These are phyloP conservation scores for Glyptemys insculpta DNA, from an alignment of 2,797 vertebrate species.

Conservation along the genomic window DNA sequence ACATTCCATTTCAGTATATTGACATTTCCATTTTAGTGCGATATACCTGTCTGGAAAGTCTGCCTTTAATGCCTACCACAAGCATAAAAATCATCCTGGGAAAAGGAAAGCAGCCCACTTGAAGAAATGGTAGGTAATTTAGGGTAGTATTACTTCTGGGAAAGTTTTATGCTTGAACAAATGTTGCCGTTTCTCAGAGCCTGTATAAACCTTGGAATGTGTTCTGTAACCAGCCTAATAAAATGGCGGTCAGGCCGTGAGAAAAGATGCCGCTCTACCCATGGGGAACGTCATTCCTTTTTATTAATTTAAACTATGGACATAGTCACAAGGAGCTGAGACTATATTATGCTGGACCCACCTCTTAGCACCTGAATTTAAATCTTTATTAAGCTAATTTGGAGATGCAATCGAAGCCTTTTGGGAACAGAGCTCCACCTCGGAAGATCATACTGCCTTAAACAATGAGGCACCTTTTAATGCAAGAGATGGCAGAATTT, in stretches of 20 bases:
- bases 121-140: constrained; percentile 49
- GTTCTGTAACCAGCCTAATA: background rate
- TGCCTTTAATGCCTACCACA: background rate
- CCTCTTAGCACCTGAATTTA: background rate
- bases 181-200: constrained; percentile 6
- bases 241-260: background rate
- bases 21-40: constrained; percentile 61
- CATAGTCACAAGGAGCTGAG: background rate
- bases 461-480: background rate
- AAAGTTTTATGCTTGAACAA: constrained; percentile 47
- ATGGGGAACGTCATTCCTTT: background rate
- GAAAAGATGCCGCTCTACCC: constrained; percentile 26
- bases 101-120: constrained; percentile 32
- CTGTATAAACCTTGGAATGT: background rate
- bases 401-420: background rate
- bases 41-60: constrained; percentile 33
- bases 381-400: background rate
- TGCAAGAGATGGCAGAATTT: background rate
- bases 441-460: background rate
- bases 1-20: constrained; percentile 32
- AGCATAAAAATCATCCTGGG: constrained; percentile 53
- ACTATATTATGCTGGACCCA: background rate
- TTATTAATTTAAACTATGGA: constrained; percentile 12
- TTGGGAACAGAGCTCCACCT: background rate
- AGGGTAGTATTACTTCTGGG: constrained; percentile 28